Evolutionary conservation across 2,797 vertebrate genomes (phyloP).

Genomic region (Sebastes trivittatus): DNA sequence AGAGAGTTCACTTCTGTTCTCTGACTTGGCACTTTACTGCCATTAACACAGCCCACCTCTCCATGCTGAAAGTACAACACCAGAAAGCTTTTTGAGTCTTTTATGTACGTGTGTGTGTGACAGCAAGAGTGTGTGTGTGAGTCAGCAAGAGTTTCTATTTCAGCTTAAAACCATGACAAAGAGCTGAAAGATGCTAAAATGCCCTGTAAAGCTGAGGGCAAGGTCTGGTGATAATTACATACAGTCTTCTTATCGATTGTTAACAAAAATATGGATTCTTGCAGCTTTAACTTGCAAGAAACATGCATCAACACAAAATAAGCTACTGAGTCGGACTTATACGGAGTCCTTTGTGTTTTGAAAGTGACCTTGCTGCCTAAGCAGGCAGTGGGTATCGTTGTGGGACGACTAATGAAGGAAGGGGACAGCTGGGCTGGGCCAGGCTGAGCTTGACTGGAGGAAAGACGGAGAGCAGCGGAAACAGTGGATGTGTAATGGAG

Average conservation of each 20-base stretch:
- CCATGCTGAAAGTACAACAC: constrained; percentile 58
- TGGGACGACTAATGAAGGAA: constrained; percentile 63
- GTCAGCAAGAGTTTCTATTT: constrained; percentile 49
- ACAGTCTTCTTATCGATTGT: background rate
- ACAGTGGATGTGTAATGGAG: constrained; percentile 65
- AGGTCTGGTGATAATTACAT: background rate
- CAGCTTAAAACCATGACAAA: constrained; percentile 7
- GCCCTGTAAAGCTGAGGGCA: background rate
- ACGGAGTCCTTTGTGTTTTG: constrained; percentile 24
- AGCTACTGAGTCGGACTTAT: background rate
- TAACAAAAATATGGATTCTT: background rate
- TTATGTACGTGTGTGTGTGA: background rate
- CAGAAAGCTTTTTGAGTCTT: constrained; percentile 64
- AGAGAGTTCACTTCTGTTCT: constrained; percentile 53
- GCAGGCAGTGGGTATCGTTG: constrained; percentile 14
- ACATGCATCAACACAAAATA: background rate
- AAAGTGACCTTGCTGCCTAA: constrained; percentile 46
- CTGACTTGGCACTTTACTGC: constrained; percentile 68
- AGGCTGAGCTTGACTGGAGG: constrained; percentile 28
- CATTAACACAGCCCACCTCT: constrained; percentile 59
- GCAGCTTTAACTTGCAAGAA: background rate
- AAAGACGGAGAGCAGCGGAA: constrained; percentile 30
- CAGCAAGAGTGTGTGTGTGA: background rate
- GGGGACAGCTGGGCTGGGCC: constrained; percentile 72
- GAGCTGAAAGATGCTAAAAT: background rate